phyloP scores from a whole-genome alignment of 64 coral and sea anemone species.

The Astreopora myriophthalma region DNA sequence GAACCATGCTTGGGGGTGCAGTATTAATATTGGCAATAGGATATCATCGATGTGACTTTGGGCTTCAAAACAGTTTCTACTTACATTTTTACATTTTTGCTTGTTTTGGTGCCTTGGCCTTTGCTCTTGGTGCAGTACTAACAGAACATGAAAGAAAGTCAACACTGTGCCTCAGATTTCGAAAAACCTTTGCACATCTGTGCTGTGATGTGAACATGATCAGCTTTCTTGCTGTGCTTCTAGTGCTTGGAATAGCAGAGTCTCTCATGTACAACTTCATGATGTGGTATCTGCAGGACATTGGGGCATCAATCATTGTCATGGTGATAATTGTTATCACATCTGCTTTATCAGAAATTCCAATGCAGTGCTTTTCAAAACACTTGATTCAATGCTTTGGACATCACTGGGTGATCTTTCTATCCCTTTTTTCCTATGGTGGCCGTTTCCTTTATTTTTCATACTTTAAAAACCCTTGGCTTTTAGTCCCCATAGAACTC shows the following conservation, averaged over 20 bases:
- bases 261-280: conserved; percentile 87
- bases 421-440: conserved; percentile 81
- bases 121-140: conserved; percentile 77
- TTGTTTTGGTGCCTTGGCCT: conserved; percentile 59
- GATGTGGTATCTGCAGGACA: conserved; percentile 98
- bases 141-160: conserved; percentile 70
- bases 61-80: conserved; percentile 78
- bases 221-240: conserved; percentile 69
- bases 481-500: conserved; percentile 90
- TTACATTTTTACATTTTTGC: conserved; percentile 89
- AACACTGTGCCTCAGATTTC: conserved; percentile 45
- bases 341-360: conserved; percentile 78
- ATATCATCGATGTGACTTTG: conserved; percentile 72
- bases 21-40: conserved; percentile 62
- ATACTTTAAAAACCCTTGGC: conserved; percentile 74
- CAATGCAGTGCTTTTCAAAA: conserved; percentile 67
- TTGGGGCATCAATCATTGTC: conserved; percentile 68
- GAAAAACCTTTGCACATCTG: conserved; percentile 60
- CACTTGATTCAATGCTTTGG: conserved; percentile 75
- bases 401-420: conserved; percentile 81
- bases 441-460: conserved; percentile 81
- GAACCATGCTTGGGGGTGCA: conserved; percentile 69
- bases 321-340: conserved; percentile 84
- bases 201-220: conserved; percentile 78
- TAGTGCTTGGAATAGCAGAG: conserved; percentile 84